Evolutionary conservation across 1,140 invertebrate species (phyloP), one percentile per base, ranked within the genome.

Genomic region (Leptinotarsa defecta): DNA sequence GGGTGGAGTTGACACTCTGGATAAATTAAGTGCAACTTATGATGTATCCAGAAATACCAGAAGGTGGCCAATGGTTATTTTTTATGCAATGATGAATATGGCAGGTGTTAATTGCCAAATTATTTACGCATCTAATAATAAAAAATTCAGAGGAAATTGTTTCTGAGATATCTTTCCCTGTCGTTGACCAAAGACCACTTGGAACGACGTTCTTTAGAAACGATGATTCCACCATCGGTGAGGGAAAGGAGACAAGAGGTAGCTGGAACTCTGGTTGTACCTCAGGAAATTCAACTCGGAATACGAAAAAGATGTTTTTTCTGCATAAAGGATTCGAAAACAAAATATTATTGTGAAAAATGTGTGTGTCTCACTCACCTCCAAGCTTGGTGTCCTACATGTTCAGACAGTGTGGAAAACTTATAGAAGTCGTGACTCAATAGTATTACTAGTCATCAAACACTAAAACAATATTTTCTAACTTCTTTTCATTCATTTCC

Each of bases 1-100:
- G 83, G 83, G 83, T 71, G 84, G 81, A 34, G 84, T 87, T 3
- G 86, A 87, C 79, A 78, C 73, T 27, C 74, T 87, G 13, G 85
- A 87, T 75, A 76, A 86, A 69, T 80, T 82, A 70, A 83, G 82
- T 76, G 81, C 78, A 2, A 82, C 61, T 64, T 87, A 86, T 78
- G 82, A 83, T 64, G 76, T 72, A 71, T 64, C 79, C 34, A 75
- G 87, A 76, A 82, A 68, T 68, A 68, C 34, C 15, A 48, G 43
- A 19, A 68, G 20, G 48, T 68, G 67, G 34, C 20, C 22, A 13
- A 68, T 68, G 13, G 22, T 48, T 11, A 27, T 4, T 17, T n/a
- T 68, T 68, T 48, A 68, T 52, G n/a, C 4, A 22, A 73, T 73
- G 27, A 73, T 73, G 61, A 73, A 73, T 62, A 63, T 64, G 15